Evolutionary conservation across 2,888 invertebrate species (phyloP), one percentile per base, ranked within the genome.

Genomic region (Clunio marinus): DNA sequence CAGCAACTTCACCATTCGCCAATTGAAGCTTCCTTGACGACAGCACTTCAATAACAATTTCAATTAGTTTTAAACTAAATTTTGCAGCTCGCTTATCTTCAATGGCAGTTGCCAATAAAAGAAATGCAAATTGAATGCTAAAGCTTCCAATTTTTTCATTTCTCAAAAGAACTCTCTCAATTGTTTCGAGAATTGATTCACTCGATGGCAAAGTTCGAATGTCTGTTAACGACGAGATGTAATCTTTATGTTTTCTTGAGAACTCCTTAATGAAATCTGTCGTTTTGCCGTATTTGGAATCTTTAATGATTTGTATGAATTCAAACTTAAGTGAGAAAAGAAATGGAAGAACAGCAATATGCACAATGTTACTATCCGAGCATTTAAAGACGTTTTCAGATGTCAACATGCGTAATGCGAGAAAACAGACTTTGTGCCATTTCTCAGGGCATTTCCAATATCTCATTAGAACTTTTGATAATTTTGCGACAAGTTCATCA

Each of bases 261-360:
- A 58, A 27, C 5, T 20, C 15, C 15, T 27, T 2, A n/a, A 58
- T n/a, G 25, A 58, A 24, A 10, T 58, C 58, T 2, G 27, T 24
- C 2, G 27, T 2, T 15, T 60, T 60, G 17, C 7, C 60, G n/a
- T 20, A 35, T 4, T 32, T 25, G n/a, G 60, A 60, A 7, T 60
- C 32, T 10, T 76, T 37, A 77, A 76, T 71, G 76, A 79, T n/a
- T n/a, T n/a, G n/a, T n/a, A n/a, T n/a, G n/a, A n/a, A n/a, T n/a
- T n/a, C n/a, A n/a, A n/a, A n/a, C n/a, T n/a, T n/a, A n/a, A n/a
- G n/a, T n/a, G 51, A 22, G n/a, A 62, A 27, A 4, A 89, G 74
- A 73, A 83, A 84, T 10, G 88, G 87, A 27, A 87, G 75, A 22
- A 88, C 76, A 0, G 82, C 80, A 35, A 86, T 74, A 59, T 88